phyloP scores from a whole-genome alignment of 1,140 invertebrate genomes.

The Polypedilum pembai region DNA sequence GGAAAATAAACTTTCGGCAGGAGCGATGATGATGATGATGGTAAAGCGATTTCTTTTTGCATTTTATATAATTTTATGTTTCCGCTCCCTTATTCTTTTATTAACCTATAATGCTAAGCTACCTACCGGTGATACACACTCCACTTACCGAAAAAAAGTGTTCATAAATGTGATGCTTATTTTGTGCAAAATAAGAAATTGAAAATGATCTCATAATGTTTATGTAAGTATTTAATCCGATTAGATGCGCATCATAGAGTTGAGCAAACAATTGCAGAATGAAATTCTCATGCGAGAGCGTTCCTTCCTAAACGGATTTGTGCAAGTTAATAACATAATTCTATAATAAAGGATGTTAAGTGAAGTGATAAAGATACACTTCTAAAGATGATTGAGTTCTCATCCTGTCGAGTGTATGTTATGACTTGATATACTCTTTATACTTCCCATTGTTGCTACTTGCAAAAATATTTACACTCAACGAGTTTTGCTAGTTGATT shows the following conservation, averaged over 20 bases:
- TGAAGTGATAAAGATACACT: neutral
- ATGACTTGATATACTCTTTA: too few species aligned
- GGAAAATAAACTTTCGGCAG: slow-evolving; percentile 16
- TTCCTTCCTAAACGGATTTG: slow-evolving; percentile 3
- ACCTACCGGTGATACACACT: neutral
- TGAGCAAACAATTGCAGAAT: slow-evolving; percentile 14
- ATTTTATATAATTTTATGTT: slow-evolving; percentile 20
- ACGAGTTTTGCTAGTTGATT: too few species aligned
- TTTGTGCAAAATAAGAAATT: neutral
- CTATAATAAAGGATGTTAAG: neutral
- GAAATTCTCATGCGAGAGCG: neutral
- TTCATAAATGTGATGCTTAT: neutral
- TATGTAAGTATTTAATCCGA: slow-evolving; percentile 25
- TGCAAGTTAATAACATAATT: slow-evolving; percentile 7
- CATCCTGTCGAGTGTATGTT: too few species aligned
- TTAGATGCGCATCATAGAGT: neutral
- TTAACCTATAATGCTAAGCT: neutral
- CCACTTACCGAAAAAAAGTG: neutral
- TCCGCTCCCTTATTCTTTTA: slow-evolving; percentile 10
- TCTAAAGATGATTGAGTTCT: neutral
- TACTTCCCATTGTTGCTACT: too few species aligned
- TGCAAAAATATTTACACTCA: too few species aligned
- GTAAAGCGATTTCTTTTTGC: neutral
- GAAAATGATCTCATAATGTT: neutral
- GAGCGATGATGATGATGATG: slow-evolving; percentile 15